Percentiles rank a stretch among this genome's conserved stretches.
Conservation (phyloP, 2,888 invertebrate species). For the Globia sparganii region DNA sequence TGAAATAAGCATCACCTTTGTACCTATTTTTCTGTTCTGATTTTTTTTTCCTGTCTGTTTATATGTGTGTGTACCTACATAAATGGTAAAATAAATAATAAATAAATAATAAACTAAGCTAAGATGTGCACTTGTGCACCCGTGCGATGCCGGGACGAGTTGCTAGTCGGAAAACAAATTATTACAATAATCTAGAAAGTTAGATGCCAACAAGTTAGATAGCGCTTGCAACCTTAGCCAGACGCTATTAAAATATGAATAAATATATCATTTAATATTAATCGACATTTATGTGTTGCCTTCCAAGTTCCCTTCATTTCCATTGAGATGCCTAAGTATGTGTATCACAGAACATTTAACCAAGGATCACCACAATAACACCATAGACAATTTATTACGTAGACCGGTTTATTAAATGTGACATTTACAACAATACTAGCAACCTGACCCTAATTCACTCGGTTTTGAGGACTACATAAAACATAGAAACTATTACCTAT, state of each 20-base stretch:
- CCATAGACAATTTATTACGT: constrained; percentile 1
- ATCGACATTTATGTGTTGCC: constrained; percentile 30
- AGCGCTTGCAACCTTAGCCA: not conserved
- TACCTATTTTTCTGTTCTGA: no score
- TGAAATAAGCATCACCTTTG: no score
- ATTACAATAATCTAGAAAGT: constrained; percentile 19
- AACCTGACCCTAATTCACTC: no score
- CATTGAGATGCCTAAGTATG: constrained; percentile 23
- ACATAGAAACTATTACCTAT: not conserved
- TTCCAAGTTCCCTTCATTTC: constrained; percentile 39
- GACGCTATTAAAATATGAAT: constrained; percentile 19
- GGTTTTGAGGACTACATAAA: not conserved
- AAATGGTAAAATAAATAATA: no score
- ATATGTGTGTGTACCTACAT: no score
- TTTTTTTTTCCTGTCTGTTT: no score
- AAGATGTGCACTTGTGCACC: no score
- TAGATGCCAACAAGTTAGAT: constrained; percentile 7
- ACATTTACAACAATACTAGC: not conserved
- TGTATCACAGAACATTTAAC: not conserved
- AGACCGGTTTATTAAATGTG: constrained; percentile 10
- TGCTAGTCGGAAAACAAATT: not conserved
- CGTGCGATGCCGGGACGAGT: not conserved
- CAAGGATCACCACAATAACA: constrained; percentile 28
- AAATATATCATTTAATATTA: constrained; percentile 15
- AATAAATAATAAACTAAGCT: no score